Evolutionary conservation across 1,140 invertebrate species (phyloP).

Genomic region (Drosophila kurseongensis): DNA sequence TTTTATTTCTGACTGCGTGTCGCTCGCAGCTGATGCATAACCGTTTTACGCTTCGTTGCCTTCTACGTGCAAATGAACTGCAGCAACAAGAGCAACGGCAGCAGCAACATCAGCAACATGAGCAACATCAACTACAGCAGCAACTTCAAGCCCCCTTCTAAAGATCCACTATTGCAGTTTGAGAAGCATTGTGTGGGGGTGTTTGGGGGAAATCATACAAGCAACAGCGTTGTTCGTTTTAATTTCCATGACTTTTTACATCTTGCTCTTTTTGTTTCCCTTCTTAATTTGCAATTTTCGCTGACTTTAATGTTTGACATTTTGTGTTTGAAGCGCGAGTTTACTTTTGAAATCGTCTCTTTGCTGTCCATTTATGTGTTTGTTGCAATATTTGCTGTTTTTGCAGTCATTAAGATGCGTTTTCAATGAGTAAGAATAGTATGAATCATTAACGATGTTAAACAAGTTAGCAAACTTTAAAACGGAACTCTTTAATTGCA

Average conservation of each 20-base stretch:
- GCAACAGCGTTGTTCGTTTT: slow-evolving; percentile 7
- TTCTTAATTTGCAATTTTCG: slow-evolving; percentile 10
- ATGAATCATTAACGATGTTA: background rate
- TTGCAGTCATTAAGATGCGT: background rate
- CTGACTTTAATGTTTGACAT: slow-evolving; percentile 21
- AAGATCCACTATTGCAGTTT: slow-evolving; percentile 33
- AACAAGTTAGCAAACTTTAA: background rate
- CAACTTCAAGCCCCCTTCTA: slow-evolving; percentile 1
- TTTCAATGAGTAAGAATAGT: background rate
- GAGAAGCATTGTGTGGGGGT: slow-evolving; percentile 22
- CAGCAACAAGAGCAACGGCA: slow-evolving; percentile 50
- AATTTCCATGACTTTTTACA: slow-evolving; percentile 7
- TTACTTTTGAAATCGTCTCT: slow-evolving; percentile 4
- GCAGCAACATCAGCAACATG: slow-evolving; percentile 22
- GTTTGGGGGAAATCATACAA: background rate
- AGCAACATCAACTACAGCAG: slow-evolving; percentile 19
- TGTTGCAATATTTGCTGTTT: background rate
- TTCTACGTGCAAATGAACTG: slow-evolving; percentile 68
- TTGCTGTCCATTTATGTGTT: slow-evolving; percentile 7
- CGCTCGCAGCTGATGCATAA: slow-evolving; percentile 58
- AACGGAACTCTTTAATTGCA: background rate
- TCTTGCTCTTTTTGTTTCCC: background rate
- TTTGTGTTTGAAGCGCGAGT: slow-evolving; percentile 11
- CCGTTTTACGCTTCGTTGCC: slow-evolving; percentile 68
- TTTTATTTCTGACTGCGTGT: slow-evolving; percentile 29